phyloP scores from a whole-genome alignment of 2,113 vertebrate genomes.

The Syrrhaptes paradoxus region DNA sequence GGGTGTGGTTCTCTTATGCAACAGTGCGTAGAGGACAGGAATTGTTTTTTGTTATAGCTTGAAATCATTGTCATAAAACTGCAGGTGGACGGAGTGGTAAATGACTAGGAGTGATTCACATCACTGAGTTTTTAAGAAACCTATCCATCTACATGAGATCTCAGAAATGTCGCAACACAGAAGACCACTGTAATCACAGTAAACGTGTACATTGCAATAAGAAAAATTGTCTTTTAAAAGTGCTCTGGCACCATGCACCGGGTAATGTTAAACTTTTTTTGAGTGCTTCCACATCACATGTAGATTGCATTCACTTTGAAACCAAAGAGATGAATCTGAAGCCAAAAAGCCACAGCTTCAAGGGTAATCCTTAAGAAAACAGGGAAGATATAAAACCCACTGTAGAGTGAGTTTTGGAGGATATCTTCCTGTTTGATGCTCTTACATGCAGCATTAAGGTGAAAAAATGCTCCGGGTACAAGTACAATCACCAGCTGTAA shows the following conservation, averaged over 20 bases:
- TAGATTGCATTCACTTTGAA: conserved; percentile 83
- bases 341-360: conserved; percentile 87
- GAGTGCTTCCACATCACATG: conserved; percentile 76
- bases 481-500: conserved; percentile 86
- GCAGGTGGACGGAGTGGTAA: neutral
- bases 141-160: conserved; percentile 82
- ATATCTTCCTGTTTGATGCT: conserved; percentile 87
- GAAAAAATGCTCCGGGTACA: conserved; percentile 85
- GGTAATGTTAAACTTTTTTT: conserved; percentile 79
- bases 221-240: conserved; percentile 92
- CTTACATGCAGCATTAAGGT: conserved; percentile 85
- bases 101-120: neutral
- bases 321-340: conserved; percentile 88
- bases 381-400: conserved; percentile 85
- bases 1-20: neutral
- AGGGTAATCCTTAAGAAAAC: conserved; percentile 86
- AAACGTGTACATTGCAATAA: conserved; percentile 89
- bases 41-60: conserved; percentile 14
- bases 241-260: conserved; percentile 88
- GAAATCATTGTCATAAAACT: neutral
- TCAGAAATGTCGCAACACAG: conserved; percentile 87
- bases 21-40: conserved; percentile 17
- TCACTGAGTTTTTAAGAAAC: conserved; percentile 80
- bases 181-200: conserved; percentile 86
- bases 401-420: conserved; percentile 81